Conservation (phyloP, 2,113 vertebrate genomes). For the Sus scrofa region DNA sequence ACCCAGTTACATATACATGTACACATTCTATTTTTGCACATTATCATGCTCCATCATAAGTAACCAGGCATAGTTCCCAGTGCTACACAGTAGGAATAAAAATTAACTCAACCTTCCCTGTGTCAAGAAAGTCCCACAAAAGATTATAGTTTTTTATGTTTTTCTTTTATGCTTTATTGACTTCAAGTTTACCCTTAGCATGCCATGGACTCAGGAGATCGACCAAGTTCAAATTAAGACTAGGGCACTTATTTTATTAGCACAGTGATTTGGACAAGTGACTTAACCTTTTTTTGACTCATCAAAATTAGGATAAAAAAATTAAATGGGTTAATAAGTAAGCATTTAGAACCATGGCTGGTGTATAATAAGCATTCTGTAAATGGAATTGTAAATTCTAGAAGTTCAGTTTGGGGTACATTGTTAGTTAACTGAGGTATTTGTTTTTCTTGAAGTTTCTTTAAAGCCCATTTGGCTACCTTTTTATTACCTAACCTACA, state of each 20-base stretch:
- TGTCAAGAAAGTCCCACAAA: background rate
- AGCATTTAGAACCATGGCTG: background rate
- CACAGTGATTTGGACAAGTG: background rate
- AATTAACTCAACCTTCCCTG: background rate
- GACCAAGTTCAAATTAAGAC: background rate
- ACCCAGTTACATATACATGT: no score
- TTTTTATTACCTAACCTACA: background rate
- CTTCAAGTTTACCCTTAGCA: background rate
- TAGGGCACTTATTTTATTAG: background rate
- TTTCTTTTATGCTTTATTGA: background rate
- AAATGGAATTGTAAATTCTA: background rate
- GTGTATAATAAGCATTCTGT: background rate
- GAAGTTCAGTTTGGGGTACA: background rate
- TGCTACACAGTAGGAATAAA: no score
- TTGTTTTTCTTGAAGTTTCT: slow-evolving; percentile 22
- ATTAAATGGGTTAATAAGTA: background rate
- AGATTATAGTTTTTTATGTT: background rate
- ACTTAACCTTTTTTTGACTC: background rate
- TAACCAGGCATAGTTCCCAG: no score
- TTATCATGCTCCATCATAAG: no score
- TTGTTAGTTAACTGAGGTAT: background rate
- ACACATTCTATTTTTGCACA: no score
- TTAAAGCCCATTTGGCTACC: background rate
- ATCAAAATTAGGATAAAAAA: background rate
- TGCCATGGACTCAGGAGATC: background rate